Evolutionary conservation across 2,888 invertebrate species (phyloP).

Genomic region (Drosophila peninsularis): DNA sequence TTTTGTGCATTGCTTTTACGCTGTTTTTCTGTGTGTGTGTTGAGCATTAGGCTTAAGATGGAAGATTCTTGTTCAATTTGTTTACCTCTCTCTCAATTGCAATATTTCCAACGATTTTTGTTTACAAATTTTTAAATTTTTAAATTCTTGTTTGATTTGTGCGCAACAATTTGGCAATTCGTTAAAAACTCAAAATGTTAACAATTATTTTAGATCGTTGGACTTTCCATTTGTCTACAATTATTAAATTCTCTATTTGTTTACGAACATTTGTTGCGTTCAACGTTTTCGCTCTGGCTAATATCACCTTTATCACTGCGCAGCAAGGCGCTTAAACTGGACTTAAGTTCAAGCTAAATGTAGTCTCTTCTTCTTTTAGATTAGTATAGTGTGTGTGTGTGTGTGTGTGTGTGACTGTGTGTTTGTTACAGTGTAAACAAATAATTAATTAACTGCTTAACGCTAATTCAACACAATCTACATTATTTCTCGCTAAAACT

Average conservation of each 20-base stretch:
- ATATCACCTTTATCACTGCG: slow-evolving; percentile 77
- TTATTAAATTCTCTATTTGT: slow-evolving; percentile 74
- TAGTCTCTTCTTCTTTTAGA: slow-evolving; percentile 60
- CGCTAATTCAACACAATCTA: slow-evolving; percentile 56
- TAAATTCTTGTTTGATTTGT: slow-evolving; percentile 47
- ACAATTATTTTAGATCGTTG: slow-evolving; percentile 62
- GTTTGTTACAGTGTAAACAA: slow-evolving; percentile 51
- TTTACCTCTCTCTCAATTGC: neutral
- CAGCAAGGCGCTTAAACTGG: slow-evolving; percentile 51
- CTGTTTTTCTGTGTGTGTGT: slow-evolving; percentile 36
- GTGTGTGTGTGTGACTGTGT: slow-evolving; percentile 13
- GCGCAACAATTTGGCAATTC: slow-evolving; percentile 64
- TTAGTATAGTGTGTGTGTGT: slow-evolving; percentile 15
- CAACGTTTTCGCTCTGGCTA: slow-evolving; percentile 58
- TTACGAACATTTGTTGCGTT: slow-evolving; percentile 53
- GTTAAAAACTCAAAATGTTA: slow-evolving; percentile 58
- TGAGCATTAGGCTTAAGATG: slow-evolving; percentile 67
- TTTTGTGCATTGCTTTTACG: slow-evolving; percentile 39
- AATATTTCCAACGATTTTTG: slow-evolving; percentile 44
- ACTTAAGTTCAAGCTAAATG: slow-evolving; percentile 65
- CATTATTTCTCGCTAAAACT: slow-evolving; percentile 26
- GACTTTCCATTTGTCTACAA: slow-evolving; percentile 49
- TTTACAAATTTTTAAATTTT: slow-evolving; percentile 31
- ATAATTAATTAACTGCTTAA: slow-evolving; percentile 63
- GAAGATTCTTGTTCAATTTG: slow-evolving; percentile 59